These are phyloP conservation scores for Etheostoma perlongum DNA, from an alignment of 2,797 vertebrate species.

Conservation along the genomic window DNA sequence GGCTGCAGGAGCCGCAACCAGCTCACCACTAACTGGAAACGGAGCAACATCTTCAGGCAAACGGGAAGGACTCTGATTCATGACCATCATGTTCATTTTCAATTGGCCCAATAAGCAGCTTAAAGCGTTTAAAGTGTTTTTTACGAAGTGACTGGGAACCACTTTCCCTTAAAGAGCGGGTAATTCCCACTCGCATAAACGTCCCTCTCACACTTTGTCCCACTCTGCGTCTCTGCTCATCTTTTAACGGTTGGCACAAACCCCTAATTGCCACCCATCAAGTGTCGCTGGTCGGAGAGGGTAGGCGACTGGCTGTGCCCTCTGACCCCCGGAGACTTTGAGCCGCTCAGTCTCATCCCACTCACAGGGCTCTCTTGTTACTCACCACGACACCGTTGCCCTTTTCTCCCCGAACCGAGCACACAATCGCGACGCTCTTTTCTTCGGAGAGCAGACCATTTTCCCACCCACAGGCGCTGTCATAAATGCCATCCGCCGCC, in stretches of 20 bases:
- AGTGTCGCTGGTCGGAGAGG: slow-evolving; percentile 51
- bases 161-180: background rate
- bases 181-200: slow-evolving; percentile 38
- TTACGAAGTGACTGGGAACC: slow-evolving; percentile 11
- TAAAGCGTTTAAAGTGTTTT: slow-evolving; percentile 10
- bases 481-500: slow-evolving; percentile 55
- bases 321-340: slow-evolving; percentile 57
- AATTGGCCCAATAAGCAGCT: slow-evolving; percentile 11
- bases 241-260: slow-evolving; percentile 3
- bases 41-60: background rate
- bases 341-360: slow-evolving; percentile 56
- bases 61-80: slow-evolving; percentile 2
- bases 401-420: slow-evolving; percentile 55
- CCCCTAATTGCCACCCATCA: slow-evolving; percentile 43
- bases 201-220: slow-evolving; percentile 20
- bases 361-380: slow-evolving; percentile 76
- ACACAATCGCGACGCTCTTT: slow-evolving; percentile 59
- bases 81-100: background rate
- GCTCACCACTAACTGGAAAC: slow-evolving; percentile 1
- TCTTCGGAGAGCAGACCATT: slow-evolving; percentile 21
- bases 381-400: slow-evolving; percentile 19
- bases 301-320: slow-evolving; percentile 47
- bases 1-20: background rate
- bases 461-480: slow-evolving; percentile 59
- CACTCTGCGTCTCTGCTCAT: slow-evolving; percentile 40